These are phyloP conservation scores for Drosophila prolongata DNA, from an alignment of 2,888 invertebrate species.

Conservation along the genomic window DNA sequence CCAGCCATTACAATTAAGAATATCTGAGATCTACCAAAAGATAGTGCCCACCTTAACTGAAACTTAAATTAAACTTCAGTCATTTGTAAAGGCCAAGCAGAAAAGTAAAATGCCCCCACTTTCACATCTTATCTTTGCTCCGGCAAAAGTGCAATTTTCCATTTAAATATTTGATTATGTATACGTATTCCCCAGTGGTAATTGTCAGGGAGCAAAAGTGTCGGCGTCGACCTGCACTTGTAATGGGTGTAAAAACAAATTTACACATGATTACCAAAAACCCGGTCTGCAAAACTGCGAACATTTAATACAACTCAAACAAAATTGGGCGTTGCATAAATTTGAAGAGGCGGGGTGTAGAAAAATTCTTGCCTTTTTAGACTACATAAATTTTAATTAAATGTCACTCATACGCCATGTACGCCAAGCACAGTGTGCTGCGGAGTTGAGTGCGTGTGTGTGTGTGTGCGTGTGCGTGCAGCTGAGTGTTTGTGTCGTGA, in stretches of 20 bases:
- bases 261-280: constrained; percentile 77
- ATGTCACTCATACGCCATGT: constrained; percentile 83
- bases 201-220: constrained; percentile 9
- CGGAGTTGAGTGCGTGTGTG: constrained; percentile 28
- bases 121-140: constrained; percentile 23
- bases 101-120: constrained; percentile 17
- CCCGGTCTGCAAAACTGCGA: constrained; percentile 56
- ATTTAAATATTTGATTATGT: constrained; percentile 75
- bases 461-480: constrained; percentile 27
- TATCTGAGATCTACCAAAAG: background rate
- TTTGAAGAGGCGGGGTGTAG: constrained; percentile 56
- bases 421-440: constrained; percentile 64
- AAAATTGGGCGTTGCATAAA: constrained; percentile 80
- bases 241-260: constrained; percentile 74
- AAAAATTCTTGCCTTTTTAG: constrained; percentile 64
- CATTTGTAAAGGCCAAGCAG: constrained; percentile 16
- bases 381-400: constrained; percentile 83
- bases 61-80: constrained; percentile 41
- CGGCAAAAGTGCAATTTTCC: constrained; percentile 58
- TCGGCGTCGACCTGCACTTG: constrained; percentile 44
- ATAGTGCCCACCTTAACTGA: constrained; percentile 3
- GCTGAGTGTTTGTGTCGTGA: constrained; percentile 7
- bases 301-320: constrained; percentile 80
- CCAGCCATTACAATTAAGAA: background rate
- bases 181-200: constrained; percentile 22